A percentile compares a stretch with the other conserved stretches of the same genome.
Conservation (phyloP, 2,888 invertebrate genomes). For the Machimus atricapillus region DNA sequence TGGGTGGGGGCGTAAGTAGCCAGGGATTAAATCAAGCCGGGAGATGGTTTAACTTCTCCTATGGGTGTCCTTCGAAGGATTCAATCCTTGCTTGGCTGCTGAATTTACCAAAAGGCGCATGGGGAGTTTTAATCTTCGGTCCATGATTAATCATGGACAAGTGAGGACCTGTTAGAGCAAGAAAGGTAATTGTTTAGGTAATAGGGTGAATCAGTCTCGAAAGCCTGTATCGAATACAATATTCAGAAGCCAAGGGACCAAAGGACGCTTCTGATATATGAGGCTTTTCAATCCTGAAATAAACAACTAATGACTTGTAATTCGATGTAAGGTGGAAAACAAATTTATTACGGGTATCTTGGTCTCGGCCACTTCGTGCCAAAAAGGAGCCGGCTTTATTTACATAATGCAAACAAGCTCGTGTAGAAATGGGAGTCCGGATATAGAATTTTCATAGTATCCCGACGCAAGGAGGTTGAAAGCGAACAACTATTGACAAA, state of each 20-base stretch:
- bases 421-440: background rate
- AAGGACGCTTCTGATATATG: background rate
- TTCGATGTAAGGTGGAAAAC: constrained; percentile 20
- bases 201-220: constrained; percentile 4
- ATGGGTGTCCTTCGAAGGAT: background rate
- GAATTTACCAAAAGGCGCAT: background rate
- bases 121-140: background rate
- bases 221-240: background rate
- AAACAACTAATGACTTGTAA: constrained; percentile 31
- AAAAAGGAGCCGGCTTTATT: background rate
- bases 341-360: constrained; percentile 23
- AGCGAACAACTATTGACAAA: constrained; percentile 25
- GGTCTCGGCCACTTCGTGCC: background rate
- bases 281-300: constrained; percentile 25
- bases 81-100: background rate
- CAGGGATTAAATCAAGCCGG: background rate
- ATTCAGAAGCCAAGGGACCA: background rate
- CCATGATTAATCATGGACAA: constrained; percentile 4
- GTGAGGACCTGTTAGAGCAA: background rate
- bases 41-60: background rate
- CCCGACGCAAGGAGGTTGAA: background rate
- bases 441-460: background rate
- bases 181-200: background rate
- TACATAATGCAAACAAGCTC: constrained; percentile 10
- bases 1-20: background rate